phyloP scores from a whole-genome alignment of 1,140 invertebrate genomes.

The Hyposmocoma kahamanoa region DNA sequence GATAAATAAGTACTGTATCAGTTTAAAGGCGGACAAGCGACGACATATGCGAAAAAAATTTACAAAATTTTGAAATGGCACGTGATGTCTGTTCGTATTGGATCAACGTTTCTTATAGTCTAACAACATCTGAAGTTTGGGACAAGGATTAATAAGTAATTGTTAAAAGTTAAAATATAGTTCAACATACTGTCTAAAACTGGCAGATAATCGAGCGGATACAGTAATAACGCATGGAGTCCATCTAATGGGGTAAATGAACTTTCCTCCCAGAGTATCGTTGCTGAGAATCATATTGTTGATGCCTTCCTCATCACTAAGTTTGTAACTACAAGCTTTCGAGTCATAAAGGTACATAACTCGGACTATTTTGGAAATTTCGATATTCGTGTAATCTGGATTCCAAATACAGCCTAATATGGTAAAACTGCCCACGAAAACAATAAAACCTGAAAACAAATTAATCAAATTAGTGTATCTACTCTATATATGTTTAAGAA shows the following conservation, averaged over 20 bases:
- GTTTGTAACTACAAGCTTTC: conserved; percentile 33
- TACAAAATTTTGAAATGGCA: no score
- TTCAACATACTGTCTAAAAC: conserved; percentile 41
- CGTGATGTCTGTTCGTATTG: no score
- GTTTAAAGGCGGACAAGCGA: no score
- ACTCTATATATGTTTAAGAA: no score
- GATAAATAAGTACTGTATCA: no score
- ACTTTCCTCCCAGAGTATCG: conserved; percentile 23
- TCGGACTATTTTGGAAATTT: conserved; percentile 41
- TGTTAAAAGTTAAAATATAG: no score
- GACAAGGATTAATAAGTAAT: no score
- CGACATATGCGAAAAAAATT: no score
- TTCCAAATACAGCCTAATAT: conserved; percentile 41
- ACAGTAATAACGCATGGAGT: conserved; percentile 30
- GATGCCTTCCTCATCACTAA: conserved; percentile 17
- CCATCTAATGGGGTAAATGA: conserved; percentile 41
- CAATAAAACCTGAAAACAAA: conserved; percentile 38
- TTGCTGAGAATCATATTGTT: conserved; percentile 35
- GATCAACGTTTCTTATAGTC: no score
- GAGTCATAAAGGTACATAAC: conserved; percentile 58
- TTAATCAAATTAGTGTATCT: no score
- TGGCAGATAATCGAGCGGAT: conserved; percentile 33
- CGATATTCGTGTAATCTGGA: conserved; percentile 25
- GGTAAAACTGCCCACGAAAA: conserved; percentile 29
- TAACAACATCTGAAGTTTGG: no score